These are phyloP conservation scores for Otis tarda DNA, from an alignment of 2,113 vertebrate genomes.

Conservation along the genomic window DNA sequence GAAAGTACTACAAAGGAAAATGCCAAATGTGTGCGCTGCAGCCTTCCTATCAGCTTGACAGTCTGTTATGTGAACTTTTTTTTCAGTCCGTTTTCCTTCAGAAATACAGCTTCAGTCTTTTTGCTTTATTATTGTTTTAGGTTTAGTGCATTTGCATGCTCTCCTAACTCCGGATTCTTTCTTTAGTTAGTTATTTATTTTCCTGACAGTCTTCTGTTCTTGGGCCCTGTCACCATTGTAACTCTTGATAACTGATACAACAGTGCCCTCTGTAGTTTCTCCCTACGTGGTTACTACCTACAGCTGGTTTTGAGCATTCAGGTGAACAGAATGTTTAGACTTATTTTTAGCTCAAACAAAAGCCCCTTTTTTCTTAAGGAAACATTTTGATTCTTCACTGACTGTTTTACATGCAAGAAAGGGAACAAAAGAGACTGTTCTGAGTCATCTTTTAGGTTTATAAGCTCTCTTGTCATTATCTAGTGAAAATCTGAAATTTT, in stretches of 20 bases:
- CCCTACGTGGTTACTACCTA: neutral
- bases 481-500: constrained; percentile 71
- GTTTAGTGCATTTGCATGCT: constrained; percentile 72
- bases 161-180: constrained; percentile 47
- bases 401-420: constrained; percentile 51
- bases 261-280: constrained; percentile 80
- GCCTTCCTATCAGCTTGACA: constrained; percentile 58
- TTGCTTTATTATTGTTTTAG: constrained; percentile 63
- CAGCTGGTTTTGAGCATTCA: constrained; percentile 45
- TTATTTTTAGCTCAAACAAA: constrained; percentile 66
- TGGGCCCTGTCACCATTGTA: neutral
- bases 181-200: constrained; percentile 24
- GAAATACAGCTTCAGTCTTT: constrained; percentile 59
- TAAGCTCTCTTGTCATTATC: constrained; percentile 63
- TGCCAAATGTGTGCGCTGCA: constrained; percentile 33
- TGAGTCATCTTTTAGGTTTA: constrained; percentile 57
- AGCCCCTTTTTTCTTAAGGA: constrained; percentile 55
- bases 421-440: constrained; percentile 64
- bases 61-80: constrained; percentile 66
- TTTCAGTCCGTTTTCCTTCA: constrained; percentile 66
- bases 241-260: constrained; percentile 74
- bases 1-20: constrained; percentile 70
- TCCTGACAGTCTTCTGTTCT: constrained; percentile 39
- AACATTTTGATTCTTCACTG: constrained; percentile 64
- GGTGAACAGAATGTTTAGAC: constrained; percentile 51